A percentile compares a stretch with the other conserved stretches of the same genome.
phyloP scores from a whole-genome alignment of 1,140 invertebrate species.

The Brachionus calyciflorus region DNA sequence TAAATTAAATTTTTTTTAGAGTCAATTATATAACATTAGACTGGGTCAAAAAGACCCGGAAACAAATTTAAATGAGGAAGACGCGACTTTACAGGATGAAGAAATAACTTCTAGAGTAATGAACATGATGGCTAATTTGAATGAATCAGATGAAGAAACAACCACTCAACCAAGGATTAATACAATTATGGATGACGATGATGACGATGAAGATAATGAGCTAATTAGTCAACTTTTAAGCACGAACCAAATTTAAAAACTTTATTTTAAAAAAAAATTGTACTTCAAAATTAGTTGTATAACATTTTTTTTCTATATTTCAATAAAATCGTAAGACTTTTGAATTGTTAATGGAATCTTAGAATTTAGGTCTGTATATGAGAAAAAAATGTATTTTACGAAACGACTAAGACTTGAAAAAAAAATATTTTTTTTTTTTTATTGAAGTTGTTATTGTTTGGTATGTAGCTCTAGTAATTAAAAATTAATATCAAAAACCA shows the following conservation, averaged over 20 bases:
- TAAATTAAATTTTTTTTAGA: background rate
- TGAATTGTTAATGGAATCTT: too few relatives aligned
- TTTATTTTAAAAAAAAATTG: background rate
- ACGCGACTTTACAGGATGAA: background rate
- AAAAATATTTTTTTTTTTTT: too few relatives aligned
- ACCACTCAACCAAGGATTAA: background rate
- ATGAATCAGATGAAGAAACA: constrained; percentile 20
- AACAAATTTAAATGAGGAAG: background rate
- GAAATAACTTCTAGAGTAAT: background rate
- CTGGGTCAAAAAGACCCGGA: background rate
- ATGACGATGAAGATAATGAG: constrained; percentile 26
- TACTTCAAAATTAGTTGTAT: background rate
- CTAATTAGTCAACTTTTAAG: background rate
- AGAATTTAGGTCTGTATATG: too few relatives aligned
- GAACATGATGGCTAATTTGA: constrained; percentile 28
- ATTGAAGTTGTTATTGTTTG: too few relatives aligned
- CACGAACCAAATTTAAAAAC: constrained; percentile 4
- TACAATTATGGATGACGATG: background rate
- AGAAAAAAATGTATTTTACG: too few relatives aligned
- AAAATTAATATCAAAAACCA: too few relatives aligned
- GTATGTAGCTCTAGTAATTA: too few relatives aligned
- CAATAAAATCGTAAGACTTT: too few relatives aligned
- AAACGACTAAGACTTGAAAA: too few relatives aligned
- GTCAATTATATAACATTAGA: constrained; percentile 1
- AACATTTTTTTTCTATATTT: background rate